A percentile compares a stretch with the other conserved stretches of the same genome.
Evolutionary conservation across 1,140 invertebrate genomes (phyloP).

Genomic region (Drosophila setifemur): DNA sequence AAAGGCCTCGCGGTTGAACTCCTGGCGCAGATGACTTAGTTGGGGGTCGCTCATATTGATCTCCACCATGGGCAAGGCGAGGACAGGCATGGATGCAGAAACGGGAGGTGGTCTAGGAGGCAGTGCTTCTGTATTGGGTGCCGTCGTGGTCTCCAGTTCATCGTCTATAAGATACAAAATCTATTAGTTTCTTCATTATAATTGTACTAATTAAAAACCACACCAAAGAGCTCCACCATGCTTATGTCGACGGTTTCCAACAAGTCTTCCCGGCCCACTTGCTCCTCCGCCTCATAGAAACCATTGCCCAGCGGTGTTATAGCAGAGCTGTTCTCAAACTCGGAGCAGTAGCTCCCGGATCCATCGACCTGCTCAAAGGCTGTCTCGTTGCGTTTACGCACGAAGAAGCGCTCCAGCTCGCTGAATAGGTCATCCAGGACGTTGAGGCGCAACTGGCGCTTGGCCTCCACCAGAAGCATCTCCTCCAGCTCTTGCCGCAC

Average conservation of each 20-base stretch:
- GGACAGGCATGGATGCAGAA: background rate
- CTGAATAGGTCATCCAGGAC: slow-evolving; percentile 55
- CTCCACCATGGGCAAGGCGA: slow-evolving; percentile 53
- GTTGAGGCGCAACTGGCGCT: slow-evolving; percentile 31
- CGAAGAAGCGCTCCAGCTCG: slow-evolving; percentile 53
- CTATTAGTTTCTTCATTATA: background rate
- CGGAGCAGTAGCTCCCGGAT: slow-evolving; percentile 28
- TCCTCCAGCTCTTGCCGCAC: slow-evolving; percentile 41
- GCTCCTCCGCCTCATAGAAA: background rate
- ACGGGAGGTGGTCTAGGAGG: no score
- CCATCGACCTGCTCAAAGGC: slow-evolving; percentile 3
- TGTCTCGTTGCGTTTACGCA: slow-evolving; percentile 48
- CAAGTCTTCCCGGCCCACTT: background rate
- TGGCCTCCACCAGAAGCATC: slow-evolving; percentile 21
- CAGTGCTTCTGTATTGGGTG: background rate
- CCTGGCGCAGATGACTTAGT: slow-evolving; percentile 42
- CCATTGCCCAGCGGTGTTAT: background rate
- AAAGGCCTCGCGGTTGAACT: slow-evolving; percentile 15
- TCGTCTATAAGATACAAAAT: slow-evolving; percentile 39
- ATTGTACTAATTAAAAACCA: background rate
- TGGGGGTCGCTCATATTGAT: slow-evolving; percentile 57
- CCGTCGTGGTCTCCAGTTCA: background rate
- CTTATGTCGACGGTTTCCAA: background rate
- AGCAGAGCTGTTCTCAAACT: background rate
- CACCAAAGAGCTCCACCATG: slow-evolving; percentile 47